Evolutionary conservation across 2,797 vertebrate species (phyloP).

Genomic region (Tapirus indicus): DNA sequence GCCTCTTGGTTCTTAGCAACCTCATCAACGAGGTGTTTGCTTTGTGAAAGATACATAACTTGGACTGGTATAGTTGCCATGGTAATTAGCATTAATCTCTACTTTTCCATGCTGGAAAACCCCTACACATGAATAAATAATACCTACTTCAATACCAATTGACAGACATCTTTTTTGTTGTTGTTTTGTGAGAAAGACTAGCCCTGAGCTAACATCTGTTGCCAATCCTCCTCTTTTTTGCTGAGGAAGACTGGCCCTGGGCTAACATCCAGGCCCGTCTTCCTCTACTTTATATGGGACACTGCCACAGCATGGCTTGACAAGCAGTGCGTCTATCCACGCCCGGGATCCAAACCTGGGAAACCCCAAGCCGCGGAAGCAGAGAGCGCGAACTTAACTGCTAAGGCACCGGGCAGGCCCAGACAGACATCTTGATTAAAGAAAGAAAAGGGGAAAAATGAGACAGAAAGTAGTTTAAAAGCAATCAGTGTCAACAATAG

Average conservation of each 20-base stretch:
- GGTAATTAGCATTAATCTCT: constrained; percentile 92
- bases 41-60: constrained; percentile 89
- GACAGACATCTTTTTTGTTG: constrained; percentile 85
- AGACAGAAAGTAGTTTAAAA: neutral
- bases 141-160: constrained; percentile 89
- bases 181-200: too few species aligned
- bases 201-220: too few species aligned
- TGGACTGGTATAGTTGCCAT: constrained; percentile 89
- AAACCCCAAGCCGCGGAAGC: too few species aligned
- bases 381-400: too few species aligned
- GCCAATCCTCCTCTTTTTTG: too few species aligned
- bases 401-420: too few species aligned
- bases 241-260: too few species aligned
- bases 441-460: neutral
- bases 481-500: neutral
- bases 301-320: too few species aligned
- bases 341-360: too few species aligned
- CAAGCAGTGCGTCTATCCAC: too few species aligned
- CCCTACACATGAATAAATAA: neutral
- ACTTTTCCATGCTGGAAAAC: constrained; percentile 90
- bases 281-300: too few species aligned
- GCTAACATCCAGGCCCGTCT: too few species aligned
- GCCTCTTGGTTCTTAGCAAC: constrained; percentile 92
- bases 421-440: constrained; percentile 86
- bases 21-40: constrained; percentile 91